These are phyloP conservation scores for Calameuta filiformis DNA, from an alignment of 2,888 invertebrate genomes.

Conservation along the genomic window DNA sequence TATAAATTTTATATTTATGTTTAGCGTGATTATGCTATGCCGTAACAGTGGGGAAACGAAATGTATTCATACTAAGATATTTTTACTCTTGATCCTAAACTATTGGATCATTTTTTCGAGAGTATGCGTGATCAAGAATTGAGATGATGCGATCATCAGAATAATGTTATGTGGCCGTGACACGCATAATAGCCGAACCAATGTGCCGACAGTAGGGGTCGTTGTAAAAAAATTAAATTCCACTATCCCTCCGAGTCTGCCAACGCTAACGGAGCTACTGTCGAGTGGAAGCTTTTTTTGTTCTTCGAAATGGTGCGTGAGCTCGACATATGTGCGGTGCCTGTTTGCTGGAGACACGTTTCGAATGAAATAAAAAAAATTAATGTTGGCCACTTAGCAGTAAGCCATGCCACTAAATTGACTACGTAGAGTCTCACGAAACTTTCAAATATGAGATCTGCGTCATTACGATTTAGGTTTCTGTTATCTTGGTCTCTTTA, in stretches of 20 bases:
- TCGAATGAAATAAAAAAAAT: background rate
- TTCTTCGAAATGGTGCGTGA: background rate
- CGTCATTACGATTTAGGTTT: background rate
- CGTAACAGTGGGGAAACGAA: background rate
- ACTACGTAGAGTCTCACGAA: background rate
- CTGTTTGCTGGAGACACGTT: background rate
- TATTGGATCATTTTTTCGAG: background rate
- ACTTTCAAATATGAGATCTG: background rate
- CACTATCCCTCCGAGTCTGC: background rate
- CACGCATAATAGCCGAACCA: constrained; percentile 31
- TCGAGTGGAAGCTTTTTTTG: background rate
- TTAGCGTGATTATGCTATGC: background rate
- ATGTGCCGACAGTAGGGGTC: constrained; percentile 27
- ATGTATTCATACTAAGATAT: background rate
- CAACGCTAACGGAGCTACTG: constrained; percentile 1
- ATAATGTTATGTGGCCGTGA: constrained; percentile 35
- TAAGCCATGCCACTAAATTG: background rate
- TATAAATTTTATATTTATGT: background rate
- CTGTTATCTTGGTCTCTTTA: background rate
- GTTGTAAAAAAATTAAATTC: constrained; percentile 39
- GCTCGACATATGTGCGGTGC: background rate
- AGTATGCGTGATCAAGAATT: background rate
- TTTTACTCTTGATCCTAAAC: background rate
- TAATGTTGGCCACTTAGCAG: background rate
- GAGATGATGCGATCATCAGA: background rate